phyloP scores from a whole-genome alignment of 2,797 vertebrate genomes.

The Myotis vivesi region DNA sequence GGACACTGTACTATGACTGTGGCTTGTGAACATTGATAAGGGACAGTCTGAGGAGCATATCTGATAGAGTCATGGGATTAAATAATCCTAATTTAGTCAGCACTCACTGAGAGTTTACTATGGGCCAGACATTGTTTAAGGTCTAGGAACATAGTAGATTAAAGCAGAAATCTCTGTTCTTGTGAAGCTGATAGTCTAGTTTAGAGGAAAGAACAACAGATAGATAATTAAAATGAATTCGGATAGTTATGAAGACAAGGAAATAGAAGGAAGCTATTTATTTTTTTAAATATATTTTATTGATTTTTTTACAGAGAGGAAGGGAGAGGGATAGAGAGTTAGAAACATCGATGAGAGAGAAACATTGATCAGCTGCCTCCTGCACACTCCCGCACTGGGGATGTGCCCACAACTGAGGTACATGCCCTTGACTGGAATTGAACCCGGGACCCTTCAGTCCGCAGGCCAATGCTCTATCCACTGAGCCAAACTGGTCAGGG shows the following conservation, averaged over 20 bases:
- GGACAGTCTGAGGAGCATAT: background rate
- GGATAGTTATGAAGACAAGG: background rate
- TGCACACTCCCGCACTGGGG: too few relatives aligned
- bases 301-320: too few relatives aligned
- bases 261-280: background rate
- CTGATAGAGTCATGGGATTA: background rate
- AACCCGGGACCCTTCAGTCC: too few relatives aligned
- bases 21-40: background rate
- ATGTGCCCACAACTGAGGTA: too few relatives aligned
- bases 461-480: too few relatives aligned
- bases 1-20: background rate
- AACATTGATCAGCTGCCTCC: too few relatives aligned
- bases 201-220: background rate
- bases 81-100: background rate
- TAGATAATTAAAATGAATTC: background rate
- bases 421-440: too few relatives aligned
- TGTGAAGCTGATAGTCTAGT: background rate
- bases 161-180: background rate
- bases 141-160: background rate
- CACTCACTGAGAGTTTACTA: background rate
- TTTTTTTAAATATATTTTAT: too few relatives aligned
- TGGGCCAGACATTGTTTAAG: background rate
- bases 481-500: too few relatives aligned
- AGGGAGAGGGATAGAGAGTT: too few relatives aligned
- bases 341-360: too few relatives aligned